Evolutionary conservation across 1,140 invertebrate species (phyloP), one percentile per base, ranked within the genome.

Genomic region (Euura saliciscinereae): DNA sequence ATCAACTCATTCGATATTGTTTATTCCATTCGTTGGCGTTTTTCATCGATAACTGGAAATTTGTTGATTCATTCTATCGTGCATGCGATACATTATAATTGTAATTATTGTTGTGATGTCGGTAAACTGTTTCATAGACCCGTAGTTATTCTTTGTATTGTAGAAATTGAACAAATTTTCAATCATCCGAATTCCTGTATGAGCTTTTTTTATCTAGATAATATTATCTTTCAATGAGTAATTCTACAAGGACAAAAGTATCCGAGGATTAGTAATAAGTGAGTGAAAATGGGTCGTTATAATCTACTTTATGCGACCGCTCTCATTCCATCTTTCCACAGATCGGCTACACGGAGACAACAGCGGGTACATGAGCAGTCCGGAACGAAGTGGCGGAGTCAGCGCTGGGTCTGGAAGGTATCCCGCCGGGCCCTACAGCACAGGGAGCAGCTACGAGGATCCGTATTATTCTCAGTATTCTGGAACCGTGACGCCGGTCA

Each of bases 391-490:
- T 7, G 86, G 87, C 6, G 79, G 80, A 0, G 81, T 83, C 43
- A 79, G 84, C 13, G 74, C 80, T 11, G 80, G 80, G 64, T 78
- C 85, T 4, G 83, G 81, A 45, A 85, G 87, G 71, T 89, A 87
- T 75, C 78, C 85, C 6, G 75, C 80, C 51, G 84, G 81, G 3
- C 79, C 82, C 6, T 87, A 85, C 80, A 91, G 92, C 59, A 87
- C 92, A 28, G 86, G 88, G 2, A 90, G 91, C 65, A 85, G 85
- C 72, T 96, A 95, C 79, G 95, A 96, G 81, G 95, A 96, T 82
- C 94, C 94, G 0, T 96, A 96, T 85, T 96, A 96, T 80, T 92
- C 93, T 11, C 93, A 95, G 80, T 95, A 94, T 80, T 92, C 94
- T 3, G 90, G 92, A 45, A 93, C 92, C 4, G 94, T 96, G 51